Percentiles rank a stretch among this genome's conserved stretches.
These are phyloP conservation scores for Periophthalmus magnuspinnatus DNA, from an alignment of 2,797 vertebrate species.

Conservation along the genomic window DNA sequence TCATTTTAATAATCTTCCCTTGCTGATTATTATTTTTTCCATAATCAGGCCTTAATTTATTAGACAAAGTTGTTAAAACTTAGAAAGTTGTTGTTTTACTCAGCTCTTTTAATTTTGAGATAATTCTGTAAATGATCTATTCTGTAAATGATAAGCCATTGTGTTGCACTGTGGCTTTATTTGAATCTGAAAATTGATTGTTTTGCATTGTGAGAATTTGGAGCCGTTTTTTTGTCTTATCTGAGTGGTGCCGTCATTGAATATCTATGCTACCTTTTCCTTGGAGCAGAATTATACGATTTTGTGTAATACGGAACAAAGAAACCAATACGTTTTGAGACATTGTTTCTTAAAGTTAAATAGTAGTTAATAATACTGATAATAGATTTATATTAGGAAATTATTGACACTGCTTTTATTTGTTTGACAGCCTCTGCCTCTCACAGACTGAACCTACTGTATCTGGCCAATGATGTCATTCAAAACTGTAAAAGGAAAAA, in stretches of 20 bases:
- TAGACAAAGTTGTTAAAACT: not conserved
- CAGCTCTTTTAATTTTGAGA: not conserved
- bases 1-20: no score
- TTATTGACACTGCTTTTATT: conserved; percentile 20
- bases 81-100: not conserved
- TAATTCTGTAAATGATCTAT: not conserved
- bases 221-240: not conserved
- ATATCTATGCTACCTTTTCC: not conserved
- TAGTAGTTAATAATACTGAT: not conserved
- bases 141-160: not conserved
- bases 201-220: not conserved
- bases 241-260: not conserved
- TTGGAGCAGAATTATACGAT: no score
- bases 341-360: not conserved
- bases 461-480: conserved; percentile 96
- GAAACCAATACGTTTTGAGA: not conserved
- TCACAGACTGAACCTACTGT: conserved; percentile 93
- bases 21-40: not conserved
- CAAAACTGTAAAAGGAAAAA: conserved; percentile 98
- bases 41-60: not conserved
- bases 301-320: not conserved
- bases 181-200: not conserved
- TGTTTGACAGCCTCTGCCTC: conserved; percentile 80
- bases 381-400: not conserved
- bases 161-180: not conserved